Conservation (phyloP, 2,888 invertebrate species). For the Ectemnius lituratus region DNA sequence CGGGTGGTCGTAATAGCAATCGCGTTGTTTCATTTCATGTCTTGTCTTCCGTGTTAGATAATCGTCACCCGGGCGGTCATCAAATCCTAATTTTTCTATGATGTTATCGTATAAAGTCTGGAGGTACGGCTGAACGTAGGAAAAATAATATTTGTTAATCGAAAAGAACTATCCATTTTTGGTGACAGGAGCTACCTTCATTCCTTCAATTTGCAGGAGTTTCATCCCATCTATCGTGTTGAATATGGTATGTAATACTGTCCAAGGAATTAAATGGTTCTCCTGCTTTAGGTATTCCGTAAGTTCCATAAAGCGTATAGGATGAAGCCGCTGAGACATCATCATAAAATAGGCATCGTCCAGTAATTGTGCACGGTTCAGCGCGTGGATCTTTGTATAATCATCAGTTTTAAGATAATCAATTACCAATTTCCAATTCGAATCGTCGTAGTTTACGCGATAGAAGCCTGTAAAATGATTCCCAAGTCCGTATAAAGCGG, state of each 20-base stretch:
- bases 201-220: background rate
- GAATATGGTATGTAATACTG: conserved; percentile 79
- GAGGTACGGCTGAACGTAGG: background rate
- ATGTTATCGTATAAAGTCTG: conserved; percentile 19
- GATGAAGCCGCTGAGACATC: background rate
- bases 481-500: too few species aligned
- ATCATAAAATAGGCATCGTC: conserved; percentile 84
- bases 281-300: conserved; percentile 81
- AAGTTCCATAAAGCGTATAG: conserved; percentile 72
- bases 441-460: conserved; percentile 82
- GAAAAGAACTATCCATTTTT: background rate
- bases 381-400: conserved; percentile 79
- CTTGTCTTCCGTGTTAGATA: conserved; percentile 31
- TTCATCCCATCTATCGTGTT: background rate
- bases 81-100: conserved; percentile 50
- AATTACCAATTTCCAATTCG: conserved; percentile 83
- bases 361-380: conserved; percentile 88
- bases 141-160: background rate
- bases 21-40: conserved; percentile 30
- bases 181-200: background rate
- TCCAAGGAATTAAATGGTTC: conserved; percentile 85
- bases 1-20: conserved; percentile 44
- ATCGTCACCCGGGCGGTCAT: conserved; percentile 42
- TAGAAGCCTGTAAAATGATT: conserved; percentile 60
- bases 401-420: conserved; percentile 78